These are phyloP conservation scores for Drosophila neoperkinsi DNA, from an alignment of 2,888 invertebrate species.

Conservation along the genomic window DNA sequence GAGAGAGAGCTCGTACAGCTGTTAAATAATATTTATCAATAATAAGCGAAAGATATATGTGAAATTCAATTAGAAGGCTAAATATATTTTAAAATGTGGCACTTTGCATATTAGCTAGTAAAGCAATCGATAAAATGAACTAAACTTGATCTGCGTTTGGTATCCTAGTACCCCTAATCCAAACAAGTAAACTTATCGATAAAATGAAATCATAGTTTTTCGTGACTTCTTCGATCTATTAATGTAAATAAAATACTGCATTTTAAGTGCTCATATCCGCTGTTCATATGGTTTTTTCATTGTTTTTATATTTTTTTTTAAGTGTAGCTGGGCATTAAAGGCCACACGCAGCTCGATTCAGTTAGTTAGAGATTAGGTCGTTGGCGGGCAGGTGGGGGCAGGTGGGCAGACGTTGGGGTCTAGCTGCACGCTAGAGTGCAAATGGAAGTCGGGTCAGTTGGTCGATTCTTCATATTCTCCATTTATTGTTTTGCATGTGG, in stretches of 20 bases:
- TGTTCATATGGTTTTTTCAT: not conserved
- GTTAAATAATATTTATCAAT: not conserved
- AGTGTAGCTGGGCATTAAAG: slow-evolving; percentile 11
- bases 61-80: not conserved
- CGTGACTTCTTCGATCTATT: not conserved
- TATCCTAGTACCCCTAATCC: not conserved
- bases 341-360: slow-evolving; percentile 15
- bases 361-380: slow-evolving; percentile 1
- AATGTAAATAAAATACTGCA: not conserved
- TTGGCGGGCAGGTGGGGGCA: slow-evolving; percentile 20
- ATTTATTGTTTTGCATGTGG: slow-evolving; percentile 32
- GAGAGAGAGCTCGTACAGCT: not conserved
- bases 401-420: slow-evolving; percentile 21
- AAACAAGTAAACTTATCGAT: not conserved
- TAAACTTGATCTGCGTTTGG: not conserved
- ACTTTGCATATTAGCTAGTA: too few species aligned
- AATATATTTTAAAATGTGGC: too few species aligned
- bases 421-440: slow-evolving; percentile 32
- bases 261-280: not conserved
- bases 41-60: not conserved
- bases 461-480: slow-evolving; percentile 9
- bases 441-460: slow-evolving; percentile 45
- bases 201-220: not conserved
- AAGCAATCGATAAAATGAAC: too few species aligned
- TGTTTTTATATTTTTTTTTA: not conserved